Percentiles rank a stretch among this genome's conserved stretches.
Conservation (phyloP, 2,113 vertebrate genomes). For the Phoxinus phoxinus region DNA sequence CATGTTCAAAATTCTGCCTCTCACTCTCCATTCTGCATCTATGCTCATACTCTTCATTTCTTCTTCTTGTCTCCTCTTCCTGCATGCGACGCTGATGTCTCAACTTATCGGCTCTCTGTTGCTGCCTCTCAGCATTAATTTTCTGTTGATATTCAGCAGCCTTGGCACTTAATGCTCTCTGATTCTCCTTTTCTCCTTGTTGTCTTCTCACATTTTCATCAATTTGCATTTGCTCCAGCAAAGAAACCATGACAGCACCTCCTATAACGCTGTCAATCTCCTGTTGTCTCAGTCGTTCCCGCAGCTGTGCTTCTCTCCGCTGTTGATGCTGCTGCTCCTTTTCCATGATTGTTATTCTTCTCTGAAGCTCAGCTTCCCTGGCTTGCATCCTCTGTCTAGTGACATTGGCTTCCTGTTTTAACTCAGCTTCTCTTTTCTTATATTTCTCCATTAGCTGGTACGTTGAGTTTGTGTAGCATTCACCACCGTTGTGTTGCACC, state of each 20-base stretch:
- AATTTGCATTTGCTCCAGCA: background rate
- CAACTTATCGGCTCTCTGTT: background rate
- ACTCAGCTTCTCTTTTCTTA: slow-evolving; percentile 34
- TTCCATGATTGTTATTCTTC: background rate
- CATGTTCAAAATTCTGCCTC: background rate
- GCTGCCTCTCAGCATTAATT: no score
- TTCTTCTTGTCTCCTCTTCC: background rate
- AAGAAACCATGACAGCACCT: background rate
- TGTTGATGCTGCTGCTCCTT: background rate
- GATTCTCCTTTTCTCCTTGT: no score
- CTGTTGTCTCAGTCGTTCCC: background rate
- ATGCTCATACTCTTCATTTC: background rate
- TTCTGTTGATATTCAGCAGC: no score
- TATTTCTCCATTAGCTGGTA: slow-evolving; percentile 16
- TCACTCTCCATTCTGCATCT: background rate
- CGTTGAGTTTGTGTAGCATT: slow-evolving; percentile 25
- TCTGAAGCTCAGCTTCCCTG: slow-evolving; percentile 7
- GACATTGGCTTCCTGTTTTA: background rate
- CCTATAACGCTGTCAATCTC: background rate
- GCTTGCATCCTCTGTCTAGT: background rate
- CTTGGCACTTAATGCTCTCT: no score
- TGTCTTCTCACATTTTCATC: background rate
- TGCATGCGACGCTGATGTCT: background rate
- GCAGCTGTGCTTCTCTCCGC: background rate
- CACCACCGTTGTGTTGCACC: background rate